Evolutionary conservation across 2,888 invertebrate species (phyloP), one percentile per base, ranked within the genome.

Genomic region (Polydrusus tereticollis): DNA sequence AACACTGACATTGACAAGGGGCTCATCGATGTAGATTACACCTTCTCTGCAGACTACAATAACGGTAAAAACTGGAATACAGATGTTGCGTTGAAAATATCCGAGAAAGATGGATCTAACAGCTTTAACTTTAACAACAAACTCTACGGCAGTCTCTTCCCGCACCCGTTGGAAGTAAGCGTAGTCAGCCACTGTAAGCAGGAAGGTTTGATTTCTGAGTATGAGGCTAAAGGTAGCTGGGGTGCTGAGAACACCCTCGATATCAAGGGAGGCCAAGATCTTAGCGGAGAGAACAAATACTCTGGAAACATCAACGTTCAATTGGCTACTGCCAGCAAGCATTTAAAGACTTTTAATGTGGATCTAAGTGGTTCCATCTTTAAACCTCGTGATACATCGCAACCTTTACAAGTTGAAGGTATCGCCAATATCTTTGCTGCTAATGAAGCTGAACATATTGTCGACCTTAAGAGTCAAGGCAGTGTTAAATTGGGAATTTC

Each of bases 401-500:
- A 75, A 20, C 62, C 63, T 7, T 16, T 78, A 38, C 79, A 75
- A 78, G 72, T 75, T 2, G 79, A 81, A 59, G 83, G 81, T 18
- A 68, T 75, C 8, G 71, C 71, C 0, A 71, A 60, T 26, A 45
- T 84, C 5, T 82, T 80, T 41, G 79, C 82, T 20, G 81, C 81
- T 57, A 78, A 81, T 16, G 81, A 82, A 55, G 71, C 89, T 20
- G 65, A 89, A 1, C 38, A 89, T 5, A 88, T 92, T 62, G 90
- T 92, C 0, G 89, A 90, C 0, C 88, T 90, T 66, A 91, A 90
- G 79, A 88, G 90, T 55, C 89, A 90, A 0, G 89, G 90, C 0
- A 90, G 90, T 74, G 84, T 90, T 0, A 90, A 90, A 77, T 82
- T 90, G 58, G 90, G 91, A 23, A 90, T 90, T 82, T 86, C 90